Conservation (phyloP, 35 echinoderm and acorn worm species). For the Acanthaster planci region DNA sequence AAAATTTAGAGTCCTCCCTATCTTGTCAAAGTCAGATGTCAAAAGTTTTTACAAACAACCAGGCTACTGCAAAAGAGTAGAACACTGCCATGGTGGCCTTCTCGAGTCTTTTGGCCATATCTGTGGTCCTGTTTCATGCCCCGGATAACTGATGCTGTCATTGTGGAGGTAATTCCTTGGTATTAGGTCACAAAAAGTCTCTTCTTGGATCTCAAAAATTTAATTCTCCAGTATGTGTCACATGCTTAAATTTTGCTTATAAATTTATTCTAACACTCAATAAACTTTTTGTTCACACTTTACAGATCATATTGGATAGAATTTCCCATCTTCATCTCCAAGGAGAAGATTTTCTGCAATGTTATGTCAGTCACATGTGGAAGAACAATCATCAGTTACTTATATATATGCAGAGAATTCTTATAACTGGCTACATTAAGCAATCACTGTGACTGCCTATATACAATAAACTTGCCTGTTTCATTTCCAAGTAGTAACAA, state of each 20-base stretch:
- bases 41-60: constrained; percentile 1
- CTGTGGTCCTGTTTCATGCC: background rate
- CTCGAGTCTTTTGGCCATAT: background rate
- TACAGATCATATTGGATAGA: background rate
- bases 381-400: background rate
- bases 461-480: background rate
- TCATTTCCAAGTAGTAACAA: background rate
- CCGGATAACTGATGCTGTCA: background rate
- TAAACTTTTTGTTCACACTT: background rate
- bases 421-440: background rate
- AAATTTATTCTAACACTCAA: background rate
- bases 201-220: background rate
- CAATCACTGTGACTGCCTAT: background rate
- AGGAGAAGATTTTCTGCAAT: background rate
- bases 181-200: background rate
- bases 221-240: background rate
- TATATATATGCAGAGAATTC: background rate
- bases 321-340: background rate
- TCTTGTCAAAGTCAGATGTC: background rate
- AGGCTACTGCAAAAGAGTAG: background rate
- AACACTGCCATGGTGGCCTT: background rate
- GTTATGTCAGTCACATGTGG: background rate
- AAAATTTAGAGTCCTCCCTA: background rate
- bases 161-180: background rate
- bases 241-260: background rate